A percentile compares a stretch with the other conserved stretches of the same genome.
Evolutionary conservation across 2,797 vertebrate species (phyloP).

Genomic region (Mergus octosetaceus): DNA sequence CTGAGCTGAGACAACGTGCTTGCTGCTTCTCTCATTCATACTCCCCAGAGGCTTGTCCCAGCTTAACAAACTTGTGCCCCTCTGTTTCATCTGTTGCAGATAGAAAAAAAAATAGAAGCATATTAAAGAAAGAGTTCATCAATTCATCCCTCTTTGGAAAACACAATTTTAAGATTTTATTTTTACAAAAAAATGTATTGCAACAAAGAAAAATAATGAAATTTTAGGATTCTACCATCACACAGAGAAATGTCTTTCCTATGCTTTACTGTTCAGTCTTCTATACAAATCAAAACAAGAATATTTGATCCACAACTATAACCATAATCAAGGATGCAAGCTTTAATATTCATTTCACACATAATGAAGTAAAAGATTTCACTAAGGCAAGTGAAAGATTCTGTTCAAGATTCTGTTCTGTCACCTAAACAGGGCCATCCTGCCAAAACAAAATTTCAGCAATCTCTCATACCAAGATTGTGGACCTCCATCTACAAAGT

Average conservation of each 20-base stretch:
- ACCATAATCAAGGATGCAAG: too few species aligned
- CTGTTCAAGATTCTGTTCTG: too few species aligned
- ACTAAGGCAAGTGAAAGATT: too few species aligned
- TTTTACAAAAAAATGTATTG: not conserved
- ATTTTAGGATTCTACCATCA: not conserved
- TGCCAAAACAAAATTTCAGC: too few species aligned
- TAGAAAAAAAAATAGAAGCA: not conserved
- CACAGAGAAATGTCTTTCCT: not conserved
- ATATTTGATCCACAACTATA: not conserved
- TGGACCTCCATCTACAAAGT: too few species aligned
- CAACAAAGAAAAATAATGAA: too few species aligned
- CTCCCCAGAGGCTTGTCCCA: not conserved
- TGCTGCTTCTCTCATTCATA: not conserved
- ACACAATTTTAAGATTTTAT: not conserved
- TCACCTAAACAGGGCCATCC: too few species aligned
- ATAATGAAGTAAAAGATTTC: too few species aligned
- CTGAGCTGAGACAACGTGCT: not conserved
- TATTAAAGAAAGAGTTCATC: fast-evolving
- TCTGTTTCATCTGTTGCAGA: not conserved
- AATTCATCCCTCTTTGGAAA: not conserved
- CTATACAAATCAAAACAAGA: not conserved
- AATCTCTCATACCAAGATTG: too few species aligned
- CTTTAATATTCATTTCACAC: too few species aligned
- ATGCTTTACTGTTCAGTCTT: not conserved
- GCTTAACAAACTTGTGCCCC: not conserved